Evolutionary conservation across 1,140 invertebrate genomes (phyloP).

Genomic region (Pseudomyrmex concolor): DNA sequence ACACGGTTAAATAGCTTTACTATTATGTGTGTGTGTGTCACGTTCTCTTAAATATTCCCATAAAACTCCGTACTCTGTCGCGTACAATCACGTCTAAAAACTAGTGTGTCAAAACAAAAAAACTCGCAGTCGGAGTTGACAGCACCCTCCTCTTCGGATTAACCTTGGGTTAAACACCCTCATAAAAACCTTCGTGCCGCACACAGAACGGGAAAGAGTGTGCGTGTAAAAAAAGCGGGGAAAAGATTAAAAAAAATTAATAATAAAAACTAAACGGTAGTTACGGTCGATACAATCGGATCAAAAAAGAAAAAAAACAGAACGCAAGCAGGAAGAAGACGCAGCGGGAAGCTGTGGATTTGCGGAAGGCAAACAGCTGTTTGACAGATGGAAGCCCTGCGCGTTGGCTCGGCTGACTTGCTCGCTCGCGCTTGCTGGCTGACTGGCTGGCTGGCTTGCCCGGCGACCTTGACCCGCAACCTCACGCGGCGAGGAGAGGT

Average conservation of each 20-base stretch:
- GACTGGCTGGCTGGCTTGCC: conserved; percentile 40
- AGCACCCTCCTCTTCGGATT: too few species aligned
- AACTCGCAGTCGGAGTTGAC: too few species aligned
- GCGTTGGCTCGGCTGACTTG: conserved; percentile 52
- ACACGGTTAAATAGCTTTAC: not conserved
- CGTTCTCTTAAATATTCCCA: too few species aligned
- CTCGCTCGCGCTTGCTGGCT: conserved; percentile 37
- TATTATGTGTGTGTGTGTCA: not conserved
- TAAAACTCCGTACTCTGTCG: too few species aligned
- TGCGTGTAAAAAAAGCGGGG: too few species aligned
- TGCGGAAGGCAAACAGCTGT: conserved; percentile 83
- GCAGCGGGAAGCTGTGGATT: conserved; percentile 51
- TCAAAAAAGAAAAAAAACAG: not conserved
- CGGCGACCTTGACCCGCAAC: conserved; percentile 73
- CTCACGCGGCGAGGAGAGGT: conserved; percentile 74
- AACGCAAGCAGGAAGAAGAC: conserved; percentile 1
- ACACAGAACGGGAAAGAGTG: too few species aligned
- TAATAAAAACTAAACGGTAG: not conserved
- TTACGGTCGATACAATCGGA: conserved; percentile 22
- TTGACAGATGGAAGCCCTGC: conserved; percentile 82
- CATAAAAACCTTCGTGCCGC: too few species aligned
- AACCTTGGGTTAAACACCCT: too few species aligned
- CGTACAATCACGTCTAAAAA: too few species aligned
- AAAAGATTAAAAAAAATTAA: not conserved
- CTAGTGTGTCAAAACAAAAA: too few species aligned